Evolutionary conservation across 2,888 invertebrate genomes (phyloP).

Genomic region (Acronicta leporina): DNA sequence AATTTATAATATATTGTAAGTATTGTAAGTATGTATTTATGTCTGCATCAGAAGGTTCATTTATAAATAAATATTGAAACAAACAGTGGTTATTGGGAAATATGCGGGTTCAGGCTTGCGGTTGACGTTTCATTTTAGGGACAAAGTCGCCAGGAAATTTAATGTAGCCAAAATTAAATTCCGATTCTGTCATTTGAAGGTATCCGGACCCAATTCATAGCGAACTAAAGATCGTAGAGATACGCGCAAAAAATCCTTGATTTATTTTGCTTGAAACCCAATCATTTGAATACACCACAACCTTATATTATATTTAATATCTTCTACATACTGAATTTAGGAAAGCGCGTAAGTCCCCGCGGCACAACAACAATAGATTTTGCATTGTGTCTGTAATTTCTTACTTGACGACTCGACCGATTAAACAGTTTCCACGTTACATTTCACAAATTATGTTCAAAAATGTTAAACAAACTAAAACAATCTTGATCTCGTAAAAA

Average conservation of each 20-base stretch:
- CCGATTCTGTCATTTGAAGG: conserved; percentile 49
- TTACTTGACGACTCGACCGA: too few species aligned
- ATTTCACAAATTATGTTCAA: too few species aligned
- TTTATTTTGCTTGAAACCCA: background rate
- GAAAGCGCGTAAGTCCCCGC: too few species aligned
- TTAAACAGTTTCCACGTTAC: too few species aligned
- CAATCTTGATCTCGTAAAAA: background rate
- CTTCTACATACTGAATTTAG: background rate
- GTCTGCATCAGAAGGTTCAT: background rate
- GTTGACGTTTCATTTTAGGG: conserved; percentile 66
- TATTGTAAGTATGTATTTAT: too few species aligned
- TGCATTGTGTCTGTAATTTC: too few species aligned
- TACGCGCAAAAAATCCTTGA: background rate
- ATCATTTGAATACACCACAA: background rate
- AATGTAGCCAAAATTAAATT: conserved; percentile 59
- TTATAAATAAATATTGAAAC: conserved; percentile 27
- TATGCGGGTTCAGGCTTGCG: conserved; percentile 44
- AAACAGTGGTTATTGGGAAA: conserved; percentile 37
- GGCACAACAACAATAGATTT: too few species aligned
- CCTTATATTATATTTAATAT: background rate
- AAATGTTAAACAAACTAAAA: background rate
- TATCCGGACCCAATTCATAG: conserved; percentile 30
- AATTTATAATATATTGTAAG: too few species aligned
- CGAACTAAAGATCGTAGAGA: conserved; percentile 12
- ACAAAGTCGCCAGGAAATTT: conserved; percentile 53